Evolutionary conservation across 2,113 vertebrate genomes (phyloP).

Genomic region (Mustelus asterias): DNA sequence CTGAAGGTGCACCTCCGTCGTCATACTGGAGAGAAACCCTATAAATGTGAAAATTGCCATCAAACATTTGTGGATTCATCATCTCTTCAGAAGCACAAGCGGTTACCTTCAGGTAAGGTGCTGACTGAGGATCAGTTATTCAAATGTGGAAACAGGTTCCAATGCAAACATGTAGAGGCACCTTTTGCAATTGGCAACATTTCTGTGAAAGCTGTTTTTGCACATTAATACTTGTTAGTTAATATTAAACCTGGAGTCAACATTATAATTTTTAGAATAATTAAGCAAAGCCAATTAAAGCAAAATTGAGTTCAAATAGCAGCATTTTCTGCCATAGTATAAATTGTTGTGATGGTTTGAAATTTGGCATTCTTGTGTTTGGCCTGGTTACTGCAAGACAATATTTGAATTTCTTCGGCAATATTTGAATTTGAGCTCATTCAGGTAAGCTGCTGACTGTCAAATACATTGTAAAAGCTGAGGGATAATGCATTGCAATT

Average conservation of each 20-base stretch:
- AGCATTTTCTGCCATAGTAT: too few relatives aligned
- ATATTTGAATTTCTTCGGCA: too few relatives aligned
- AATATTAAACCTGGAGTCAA: too few relatives aligned
- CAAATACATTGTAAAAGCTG: not conserved
- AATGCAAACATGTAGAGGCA: too few relatives aligned
- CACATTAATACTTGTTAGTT: not conserved
- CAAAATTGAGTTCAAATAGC: too few relatives aligned
- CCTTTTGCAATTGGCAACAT: not conserved
- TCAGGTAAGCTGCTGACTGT: too few relatives aligned
- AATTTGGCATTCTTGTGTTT: too few relatives aligned
- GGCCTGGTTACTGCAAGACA: too few relatives aligned
- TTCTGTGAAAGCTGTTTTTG: not conserved
- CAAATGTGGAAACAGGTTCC: not conserved
- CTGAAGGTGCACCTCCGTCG: constrained; percentile 16
- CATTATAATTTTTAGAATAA: too few relatives aligned
- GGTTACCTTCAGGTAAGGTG: constrained; percentile 6
- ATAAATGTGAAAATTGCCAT: not conserved
- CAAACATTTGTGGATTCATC: not conserved
- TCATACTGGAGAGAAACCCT: not conserved
- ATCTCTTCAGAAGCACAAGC: constrained; percentile 17
- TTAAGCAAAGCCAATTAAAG: too few relatives aligned
- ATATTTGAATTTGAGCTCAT: too few relatives aligned
- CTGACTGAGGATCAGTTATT: not conserved
- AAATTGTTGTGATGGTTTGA: too few relatives aligned
- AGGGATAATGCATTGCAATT: not conserved